These are phyloP conservation scores for Augochlora pura DNA, from an alignment of 1,140 invertebrate genomes.

Conservation along the genomic window DNA sequence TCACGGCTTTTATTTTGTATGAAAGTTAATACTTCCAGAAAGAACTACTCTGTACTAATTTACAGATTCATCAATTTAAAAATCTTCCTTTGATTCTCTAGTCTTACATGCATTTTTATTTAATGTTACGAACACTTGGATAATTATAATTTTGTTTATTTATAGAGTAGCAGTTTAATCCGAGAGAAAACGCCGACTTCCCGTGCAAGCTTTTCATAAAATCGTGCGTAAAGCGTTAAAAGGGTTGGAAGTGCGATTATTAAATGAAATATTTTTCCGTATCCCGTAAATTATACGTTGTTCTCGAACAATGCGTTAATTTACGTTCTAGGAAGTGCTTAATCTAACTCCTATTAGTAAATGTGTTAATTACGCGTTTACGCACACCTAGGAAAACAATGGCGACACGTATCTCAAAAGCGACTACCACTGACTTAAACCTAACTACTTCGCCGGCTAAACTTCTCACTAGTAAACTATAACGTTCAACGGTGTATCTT, in stretches of 20 bases:
- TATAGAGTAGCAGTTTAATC: too few species aligned
- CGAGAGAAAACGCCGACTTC: too few species aligned
- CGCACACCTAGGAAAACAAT: slow-evolving; percentile 34
- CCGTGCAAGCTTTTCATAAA: too few species aligned
- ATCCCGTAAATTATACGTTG: neutral
- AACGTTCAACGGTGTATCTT: slow-evolving; percentile 8
- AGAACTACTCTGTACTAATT: too few species aligned
- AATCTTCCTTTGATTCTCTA: too few species aligned
- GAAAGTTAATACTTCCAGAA: too few species aligned
- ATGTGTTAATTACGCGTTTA: slow-evolving; percentile 41
- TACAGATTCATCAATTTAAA: too few species aligned
- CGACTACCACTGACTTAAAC: slow-evolving; percentile 26
- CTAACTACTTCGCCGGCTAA: slow-evolving; percentile 25
- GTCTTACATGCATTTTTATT: too few species aligned
- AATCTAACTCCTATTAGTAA: slow-evolving; percentile 20
- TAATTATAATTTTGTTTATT: too few species aligned
- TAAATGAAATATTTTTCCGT: neutral
- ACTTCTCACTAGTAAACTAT: slow-evolving; percentile 25
- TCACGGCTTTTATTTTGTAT: too few species aligned
- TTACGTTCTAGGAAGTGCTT: slow-evolving; percentile 10
- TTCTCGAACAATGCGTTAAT: neutral
- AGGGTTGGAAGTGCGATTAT: neutral
- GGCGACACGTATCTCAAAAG: slow-evolving; percentile 25
- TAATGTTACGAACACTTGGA: too few species aligned
- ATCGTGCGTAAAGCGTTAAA: too few species aligned